A percentile compares a stretch with the other conserved stretches of the same genome.
These are phyloP conservation scores for Rhynchopsitta pachyrhyncha DNA, from an alignment of 2,113 vertebrate species.

Conservation along the genomic window DNA sequence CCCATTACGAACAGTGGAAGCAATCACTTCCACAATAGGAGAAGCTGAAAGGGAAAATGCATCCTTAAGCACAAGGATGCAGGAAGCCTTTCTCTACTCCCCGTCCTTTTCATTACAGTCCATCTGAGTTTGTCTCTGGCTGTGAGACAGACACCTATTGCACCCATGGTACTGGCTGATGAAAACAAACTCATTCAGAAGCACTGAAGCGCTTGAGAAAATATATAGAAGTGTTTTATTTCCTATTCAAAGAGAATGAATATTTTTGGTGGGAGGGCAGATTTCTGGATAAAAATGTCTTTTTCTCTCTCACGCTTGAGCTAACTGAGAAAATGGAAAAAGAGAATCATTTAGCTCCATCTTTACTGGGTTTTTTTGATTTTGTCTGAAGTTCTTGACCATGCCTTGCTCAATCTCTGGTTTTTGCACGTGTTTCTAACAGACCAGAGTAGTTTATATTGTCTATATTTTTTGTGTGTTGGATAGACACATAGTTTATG, in stretches of 20 bases:
- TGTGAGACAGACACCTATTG: neutral
- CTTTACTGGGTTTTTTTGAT: neutral
- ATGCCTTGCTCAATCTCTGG: neutral
- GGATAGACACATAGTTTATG: neutral
- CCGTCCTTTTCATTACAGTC: neutral
- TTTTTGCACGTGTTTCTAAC: neutral
- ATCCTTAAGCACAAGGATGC: neutral
- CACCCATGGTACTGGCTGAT: neutral
- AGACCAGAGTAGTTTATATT: neutral
- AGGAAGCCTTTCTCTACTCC: neutral
- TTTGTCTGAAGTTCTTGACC: neutral
- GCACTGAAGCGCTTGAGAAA: neutral
- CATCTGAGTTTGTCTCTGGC: neutral
- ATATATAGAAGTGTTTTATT: neutral
- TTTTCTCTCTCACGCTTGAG: neutral
- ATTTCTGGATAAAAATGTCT: neutral
- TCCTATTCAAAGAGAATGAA: neutral
- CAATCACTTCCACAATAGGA: neutral
- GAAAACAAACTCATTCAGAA: neutral
- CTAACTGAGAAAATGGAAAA: neutral
- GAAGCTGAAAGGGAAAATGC: neutral
- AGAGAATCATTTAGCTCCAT: neutral
- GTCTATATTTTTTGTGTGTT: neutral
- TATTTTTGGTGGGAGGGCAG: neutral
- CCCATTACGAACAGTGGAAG: fast-evolving